Evolutionary conservation across 2,113 vertebrate genomes (phyloP), one percentile per base, ranked within the genome.

Genomic region (Lycaon pictus): DNA sequence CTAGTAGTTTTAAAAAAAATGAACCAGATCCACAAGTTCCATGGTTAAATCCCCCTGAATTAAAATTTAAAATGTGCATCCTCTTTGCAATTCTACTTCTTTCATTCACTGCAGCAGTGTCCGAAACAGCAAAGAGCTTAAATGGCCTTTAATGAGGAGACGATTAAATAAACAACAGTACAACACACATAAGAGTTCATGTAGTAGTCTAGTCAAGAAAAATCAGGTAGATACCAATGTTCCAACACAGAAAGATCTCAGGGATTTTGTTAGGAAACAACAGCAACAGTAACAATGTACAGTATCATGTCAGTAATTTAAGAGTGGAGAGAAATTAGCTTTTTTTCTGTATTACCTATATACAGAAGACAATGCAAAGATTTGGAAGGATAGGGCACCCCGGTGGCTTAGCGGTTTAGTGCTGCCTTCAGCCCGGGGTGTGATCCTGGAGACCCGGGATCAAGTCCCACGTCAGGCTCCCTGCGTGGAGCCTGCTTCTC

Each of bases 1-100:
- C 58, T 27, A 17, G 74, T 23, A 56, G 55, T 92, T 65, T 85
- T 35, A 35, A 92, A 71, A 71, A 71, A 82, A 97, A 92, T 29
- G n/a, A 69, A 67, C 72, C 55, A 27, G 48, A 92, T 76, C 88
- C 90, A 25, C 88, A 77, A 65, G 20, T 2, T 72, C 48, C n/a
- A 51, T n/a, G 11, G 58, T 80, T 82, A 88, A 62, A 35, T 37
- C 79, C n/a, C 71, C 88, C 69, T 63, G 56, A 35, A 65, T 43
- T 96, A 90, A 77, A 74, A 76, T 55, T 69, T 55, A 48, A 62
- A 89, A 88, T 16, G 16, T 25, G 17, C 20, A 81, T 25, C 43
- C 29, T 79, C 88, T 2, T 43, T 76, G 83, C 43, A 81, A 95
- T n/a, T 94, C 58, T 79, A 35, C 72, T 74, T 87, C 60, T 48